Base-by-base conservation (phyloP, 1,140 invertebrate species). In the Diorhabda sublineata region DNA sequence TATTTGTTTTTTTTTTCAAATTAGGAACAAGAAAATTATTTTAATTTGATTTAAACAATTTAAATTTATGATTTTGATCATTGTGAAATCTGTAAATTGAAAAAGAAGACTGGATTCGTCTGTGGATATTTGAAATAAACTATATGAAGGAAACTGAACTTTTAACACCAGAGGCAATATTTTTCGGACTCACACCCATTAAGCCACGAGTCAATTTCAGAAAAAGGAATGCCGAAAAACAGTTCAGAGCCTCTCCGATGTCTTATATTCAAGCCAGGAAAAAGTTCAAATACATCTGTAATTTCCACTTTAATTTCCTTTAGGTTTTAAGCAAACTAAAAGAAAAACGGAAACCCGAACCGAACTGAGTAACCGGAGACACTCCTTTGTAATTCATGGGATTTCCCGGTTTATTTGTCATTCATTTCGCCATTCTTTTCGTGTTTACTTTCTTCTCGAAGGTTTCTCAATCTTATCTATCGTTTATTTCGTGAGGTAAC, bases 371-470 rank as follows among this genome's bases (percentile, higher is more conserved):
- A 78, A 78, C 75, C 73, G 70, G 76, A 78, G 77, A 77, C 77
- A 76, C 77, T 78, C 73, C 75, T 79, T 80, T 78, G 78, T 79
- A 80, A 80, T 80, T 80, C 77, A 80, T 80, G 73, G 77, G 75
- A 78, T 80, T 80, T 80, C 73, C 70, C 68, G 75, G 74, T 79
- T 76, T 80, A 80, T 80, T 80, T 80, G 77, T 78, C 77, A 80
- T 79, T 80, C 77, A 75, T 77, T 71, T 75, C 69, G 69, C 67
- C 70, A 67, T 67, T 66, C 66, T 75, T 71, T 71, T 61, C 58
- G 68, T 62, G 67, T 68, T 67, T 61, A 43, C 68, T 61, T 61
- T 75, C 72, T 71, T 68, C 59, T 52, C 63, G 65, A 62, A 47
- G 58, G 66, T 67, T 52, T 52, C 47, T 2, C n/a, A 52, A 52